These are phyloP conservation scores for Zaprionus kolodkinae DNA, from an alignment of 1,140 invertebrate genomes.

Conservation along the genomic window DNA sequence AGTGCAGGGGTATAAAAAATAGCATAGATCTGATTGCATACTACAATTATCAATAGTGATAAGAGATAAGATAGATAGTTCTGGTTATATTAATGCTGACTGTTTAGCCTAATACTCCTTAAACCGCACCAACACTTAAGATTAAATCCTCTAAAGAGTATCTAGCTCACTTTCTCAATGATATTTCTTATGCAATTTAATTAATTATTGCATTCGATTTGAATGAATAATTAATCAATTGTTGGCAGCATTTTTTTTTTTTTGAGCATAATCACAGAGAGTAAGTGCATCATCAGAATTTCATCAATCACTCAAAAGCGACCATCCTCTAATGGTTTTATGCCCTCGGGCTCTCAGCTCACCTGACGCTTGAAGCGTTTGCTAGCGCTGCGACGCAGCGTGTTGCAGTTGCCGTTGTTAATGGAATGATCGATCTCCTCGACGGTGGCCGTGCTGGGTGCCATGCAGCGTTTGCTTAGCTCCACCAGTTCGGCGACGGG, in stretches of 20 bases:
- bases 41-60: no score
- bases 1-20: no score
- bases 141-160: background rate
- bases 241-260: conserved; percentile 8
- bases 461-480: conserved; percentile 89
- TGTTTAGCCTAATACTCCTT: no score
- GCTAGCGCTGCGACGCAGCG: conserved; percentile 91
- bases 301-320: conserved; percentile 53
- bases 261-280: conserved; percentile 7
- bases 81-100: no score
- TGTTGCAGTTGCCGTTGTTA: conserved; percentile 86
- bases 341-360: background rate
- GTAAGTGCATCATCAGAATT: conserved; percentile 7
- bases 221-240: conserved; percentile 32
- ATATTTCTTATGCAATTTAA: background rate
- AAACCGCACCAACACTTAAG: background rate
- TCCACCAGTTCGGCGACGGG: conserved; percentile 95
- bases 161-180: background rate
- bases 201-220: conserved; percentile 10
- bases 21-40: no score
- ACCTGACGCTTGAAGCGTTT: conserved; percentile 88
- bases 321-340: conserved; percentile 26
- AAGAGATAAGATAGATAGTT: no score
- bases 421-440: conserved; percentile 80
- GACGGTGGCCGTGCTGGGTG: conserved; percentile 58